Conservation (phyloP, 2,888 invertebrate genomes). For the Leucozona laternaria region DNA sequence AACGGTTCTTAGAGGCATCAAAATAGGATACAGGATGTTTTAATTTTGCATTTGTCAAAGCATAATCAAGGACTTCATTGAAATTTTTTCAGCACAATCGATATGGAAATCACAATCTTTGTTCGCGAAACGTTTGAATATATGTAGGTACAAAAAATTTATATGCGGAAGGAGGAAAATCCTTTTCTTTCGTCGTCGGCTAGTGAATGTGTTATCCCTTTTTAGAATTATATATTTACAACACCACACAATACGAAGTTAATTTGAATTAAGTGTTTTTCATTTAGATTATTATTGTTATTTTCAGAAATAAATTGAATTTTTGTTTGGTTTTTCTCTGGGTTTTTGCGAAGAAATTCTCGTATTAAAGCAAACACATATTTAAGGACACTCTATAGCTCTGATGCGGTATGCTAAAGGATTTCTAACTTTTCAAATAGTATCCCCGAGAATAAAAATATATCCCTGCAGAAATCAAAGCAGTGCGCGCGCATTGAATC, state of each 20-base stretch:
- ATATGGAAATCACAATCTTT: slow-evolving; percentile 65
- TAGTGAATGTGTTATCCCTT: slow-evolving; percentile 14
- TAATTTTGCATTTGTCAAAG: neutral
- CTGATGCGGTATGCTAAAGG: slow-evolving; percentile 64
- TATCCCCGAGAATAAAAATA: slow-evolving; percentile 48
- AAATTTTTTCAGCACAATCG: slow-evolving; percentile 50
- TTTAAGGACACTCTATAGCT: slow-evolving; percentile 62
- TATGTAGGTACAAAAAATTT: slow-evolving; percentile 24
- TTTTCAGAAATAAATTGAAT: neutral
- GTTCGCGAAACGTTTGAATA: slow-evolving; percentile 44
- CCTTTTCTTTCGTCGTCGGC: too few species aligned
- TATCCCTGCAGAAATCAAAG: slow-evolving; percentile 78
- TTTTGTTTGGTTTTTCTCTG: slow-evolving; percentile 7
- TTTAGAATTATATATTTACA: slow-evolving; percentile 3
- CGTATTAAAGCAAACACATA: slow-evolving; percentile 60
- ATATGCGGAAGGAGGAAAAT: slow-evolving; percentile 15
- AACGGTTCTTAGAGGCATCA: neutral
- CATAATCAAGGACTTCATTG: slow-evolving; percentile 26
- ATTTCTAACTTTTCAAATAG: slow-evolving; percentile 63
- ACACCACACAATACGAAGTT: slow-evolving; percentile 40
- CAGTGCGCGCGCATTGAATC: slow-evolving; percentile 81
- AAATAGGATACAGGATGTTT: slow-evolving; percentile 2
- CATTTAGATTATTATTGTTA: too few species aligned
- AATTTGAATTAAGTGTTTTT: slow-evolving; percentile 17
- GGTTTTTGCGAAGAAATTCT: slow-evolving; percentile 19